Percentiles rank a stretch among this genome's conserved stretches.
Evolutionary conservation across 2,113 vertebrate genomes (phyloP).

Genomic region (Bufo bufo): DNA sequence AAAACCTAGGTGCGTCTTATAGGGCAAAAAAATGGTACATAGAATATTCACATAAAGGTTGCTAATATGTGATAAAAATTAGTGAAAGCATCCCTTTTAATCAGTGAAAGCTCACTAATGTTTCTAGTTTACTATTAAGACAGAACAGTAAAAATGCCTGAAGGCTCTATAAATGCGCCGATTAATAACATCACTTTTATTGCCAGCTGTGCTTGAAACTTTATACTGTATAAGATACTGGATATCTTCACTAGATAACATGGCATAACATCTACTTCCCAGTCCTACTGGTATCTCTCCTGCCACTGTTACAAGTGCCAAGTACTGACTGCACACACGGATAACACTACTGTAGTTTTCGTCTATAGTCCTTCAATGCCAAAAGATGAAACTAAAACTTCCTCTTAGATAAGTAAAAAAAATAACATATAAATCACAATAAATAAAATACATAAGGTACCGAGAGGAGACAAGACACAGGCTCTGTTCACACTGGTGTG

Average conservation of each 20-base stretch:
- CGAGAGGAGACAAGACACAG: too few species aligned
- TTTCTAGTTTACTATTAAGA: not conserved
- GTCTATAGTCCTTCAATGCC: not conserved
- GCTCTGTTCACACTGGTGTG: too few species aligned
- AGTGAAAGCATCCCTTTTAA: too few species aligned
- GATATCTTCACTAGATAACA: not conserved
- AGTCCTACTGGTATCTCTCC: not conserved
- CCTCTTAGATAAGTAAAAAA: not conserved
- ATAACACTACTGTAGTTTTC: not conserved
- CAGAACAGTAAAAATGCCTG: not conserved
- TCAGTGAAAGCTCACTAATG: too few species aligned
- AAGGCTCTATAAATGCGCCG: not conserved
- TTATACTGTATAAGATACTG: not conserved
- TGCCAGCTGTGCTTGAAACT: not conserved
- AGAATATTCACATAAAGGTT: too few species aligned
- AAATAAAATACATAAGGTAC: too few species aligned
- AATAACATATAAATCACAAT: not conserved
- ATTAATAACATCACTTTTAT: not conserved
- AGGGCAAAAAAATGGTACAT: too few species aligned
- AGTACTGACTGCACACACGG: not conserved
- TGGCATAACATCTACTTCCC: not conserved
- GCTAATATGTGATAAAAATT: too few species aligned
- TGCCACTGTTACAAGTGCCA: not conserved
- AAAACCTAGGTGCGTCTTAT: too few species aligned
- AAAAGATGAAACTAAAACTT: not conserved